Percentiles rank a stretch among this genome's conserved stretches.
Conservation (phyloP, 2,113 vertebrate genomes). For the Nyctereutes procyonoides region DNA sequence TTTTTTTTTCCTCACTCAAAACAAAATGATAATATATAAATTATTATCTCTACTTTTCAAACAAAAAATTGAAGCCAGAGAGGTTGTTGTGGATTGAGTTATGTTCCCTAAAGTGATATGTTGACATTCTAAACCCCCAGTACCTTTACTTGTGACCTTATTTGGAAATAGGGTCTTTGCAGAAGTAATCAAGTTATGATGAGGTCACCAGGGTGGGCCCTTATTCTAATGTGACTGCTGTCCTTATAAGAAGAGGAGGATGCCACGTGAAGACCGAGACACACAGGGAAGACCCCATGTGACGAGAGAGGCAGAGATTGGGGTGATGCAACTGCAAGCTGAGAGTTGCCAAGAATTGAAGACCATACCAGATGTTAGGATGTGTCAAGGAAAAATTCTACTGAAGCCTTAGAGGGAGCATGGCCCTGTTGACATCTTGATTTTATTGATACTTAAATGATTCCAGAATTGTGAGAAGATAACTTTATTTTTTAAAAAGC, state of each 20-base stretch:
- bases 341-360: no score
- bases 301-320: background rate
- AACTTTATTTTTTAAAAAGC: background rate
- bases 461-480: background rate
- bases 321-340: background rate
- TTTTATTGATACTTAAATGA: background rate
- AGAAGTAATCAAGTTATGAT: background rate
- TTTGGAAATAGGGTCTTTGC: background rate
- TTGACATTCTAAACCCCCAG: background rate
- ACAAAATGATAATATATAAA: background rate
- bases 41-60: background rate
- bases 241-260: background rate
- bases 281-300: background rate
- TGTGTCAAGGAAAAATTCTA: background rate
- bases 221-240: background rate
- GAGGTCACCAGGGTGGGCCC: background rate
- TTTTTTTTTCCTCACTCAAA: background rate
- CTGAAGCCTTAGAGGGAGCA: background rate
- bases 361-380: background rate
- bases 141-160: background rate
- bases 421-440: background rate
- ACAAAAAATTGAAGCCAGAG: background rate
- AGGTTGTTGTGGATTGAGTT: background rate
- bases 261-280: background rate
- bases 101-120: background rate